Percentiles rank a stretch among this genome's conserved stretches.
Evolutionary conservation across 1,140 invertebrate species (phyloP).

Genomic region (Aphis gossypii): DNA sequence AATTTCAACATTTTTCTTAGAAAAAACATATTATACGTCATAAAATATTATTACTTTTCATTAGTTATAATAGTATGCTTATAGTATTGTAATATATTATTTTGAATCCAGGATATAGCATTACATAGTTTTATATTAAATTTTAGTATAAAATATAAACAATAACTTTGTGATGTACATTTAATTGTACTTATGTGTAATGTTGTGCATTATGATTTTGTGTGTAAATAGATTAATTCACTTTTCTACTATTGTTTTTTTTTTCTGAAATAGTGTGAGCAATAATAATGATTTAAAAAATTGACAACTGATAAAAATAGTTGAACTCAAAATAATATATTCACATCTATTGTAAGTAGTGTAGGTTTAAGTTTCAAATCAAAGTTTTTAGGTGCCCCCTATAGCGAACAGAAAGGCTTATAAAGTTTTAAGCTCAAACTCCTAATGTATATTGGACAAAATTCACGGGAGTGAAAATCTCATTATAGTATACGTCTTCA

Average conservation of each 20-base stretch:
- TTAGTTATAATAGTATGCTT: background rate
- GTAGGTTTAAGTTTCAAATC: slow-evolving; percentile 33
- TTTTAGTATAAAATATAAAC: background rate
- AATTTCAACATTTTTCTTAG: background rate
- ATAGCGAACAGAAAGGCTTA: background rate
- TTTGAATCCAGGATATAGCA: background rate
- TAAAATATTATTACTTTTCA: no score
- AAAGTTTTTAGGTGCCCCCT: slow-evolving; percentile 16
- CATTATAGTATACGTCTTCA: background rate
- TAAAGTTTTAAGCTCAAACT: slow-evolving; percentile 37
- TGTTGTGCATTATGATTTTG: background rate
- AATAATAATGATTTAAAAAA: background rate
- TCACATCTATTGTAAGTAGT: background rate
- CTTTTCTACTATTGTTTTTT: background rate
- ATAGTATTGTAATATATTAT: background rate
- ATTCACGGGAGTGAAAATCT: background rate
- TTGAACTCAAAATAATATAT: background rate
- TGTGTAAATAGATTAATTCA: background rate
- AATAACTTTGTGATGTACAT: background rate
- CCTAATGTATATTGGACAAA: slow-evolving; percentile 6
- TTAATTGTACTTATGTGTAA: background rate
- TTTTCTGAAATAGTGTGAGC: background rate
- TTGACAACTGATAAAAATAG: background rate
- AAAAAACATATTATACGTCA: background rate
- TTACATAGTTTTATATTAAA: background rate